phyloP scores from a whole-genome alignment of 1,140 invertebrate species.

The Leptinotarsa texana region DNA sequence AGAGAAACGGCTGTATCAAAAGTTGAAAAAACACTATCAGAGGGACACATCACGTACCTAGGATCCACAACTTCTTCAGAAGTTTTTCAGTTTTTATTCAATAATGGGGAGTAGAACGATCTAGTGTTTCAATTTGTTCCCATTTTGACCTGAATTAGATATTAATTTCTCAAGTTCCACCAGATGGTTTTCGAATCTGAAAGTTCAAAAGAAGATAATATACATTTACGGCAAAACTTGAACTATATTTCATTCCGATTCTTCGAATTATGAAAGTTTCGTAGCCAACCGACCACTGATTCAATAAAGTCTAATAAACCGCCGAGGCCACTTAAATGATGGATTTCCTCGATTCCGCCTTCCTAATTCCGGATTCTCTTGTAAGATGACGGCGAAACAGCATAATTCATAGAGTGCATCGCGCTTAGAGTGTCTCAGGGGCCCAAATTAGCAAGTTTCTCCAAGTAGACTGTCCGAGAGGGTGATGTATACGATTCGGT shows the following conservation, averaged over 20 bases:
- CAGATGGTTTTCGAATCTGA: too few species aligned
- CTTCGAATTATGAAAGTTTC: background rate
- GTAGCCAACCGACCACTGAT: background rate
- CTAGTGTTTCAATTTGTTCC: too few species aligned
- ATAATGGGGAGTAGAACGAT: too few species aligned
- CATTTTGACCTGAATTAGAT: too few species aligned
- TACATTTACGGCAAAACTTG: background rate
- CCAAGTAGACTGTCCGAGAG: slow-evolving; percentile 33
- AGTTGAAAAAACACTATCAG: too few species aligned
- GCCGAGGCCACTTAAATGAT: slow-evolving; percentile 11
- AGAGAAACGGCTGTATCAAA: too few species aligned
- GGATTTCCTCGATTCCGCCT: background rate
- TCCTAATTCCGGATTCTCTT: slow-evolving; percentile 19
- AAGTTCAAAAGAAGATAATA: background rate
- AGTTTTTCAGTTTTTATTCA: too few species aligned
- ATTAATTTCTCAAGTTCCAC: too few species aligned
- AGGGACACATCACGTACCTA: too few species aligned
- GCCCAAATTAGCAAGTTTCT: slow-evolving; percentile 46
- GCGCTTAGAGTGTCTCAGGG: slow-evolving; percentile 26
- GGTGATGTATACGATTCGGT: slow-evolving; percentile 44
- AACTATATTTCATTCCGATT: background rate
- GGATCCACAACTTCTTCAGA: too few species aligned
- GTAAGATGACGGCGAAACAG: slow-evolving; percentile 16
- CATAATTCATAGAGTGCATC: slow-evolving; percentile 38
- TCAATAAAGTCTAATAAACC: background rate